Evolutionary conservation across 2,888 invertebrate genomes (phyloP).

Genomic region (Drosophila atripex): DNA sequence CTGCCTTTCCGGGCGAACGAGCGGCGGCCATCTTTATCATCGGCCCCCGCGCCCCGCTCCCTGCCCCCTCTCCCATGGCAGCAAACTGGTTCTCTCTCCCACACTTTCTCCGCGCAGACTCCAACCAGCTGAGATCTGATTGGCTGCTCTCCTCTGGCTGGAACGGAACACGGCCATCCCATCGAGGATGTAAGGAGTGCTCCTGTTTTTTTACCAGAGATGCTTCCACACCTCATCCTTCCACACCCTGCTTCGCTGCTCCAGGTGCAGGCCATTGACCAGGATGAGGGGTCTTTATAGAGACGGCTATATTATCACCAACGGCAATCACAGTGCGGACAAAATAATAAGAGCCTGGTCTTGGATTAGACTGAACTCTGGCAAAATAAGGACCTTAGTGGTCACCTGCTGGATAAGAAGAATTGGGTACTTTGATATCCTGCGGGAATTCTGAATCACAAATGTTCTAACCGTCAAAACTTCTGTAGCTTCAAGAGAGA

Average conservation of each 20-base stretch:
- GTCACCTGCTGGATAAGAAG: too few species aligned
- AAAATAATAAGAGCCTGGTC: background rate
- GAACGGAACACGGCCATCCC: slow-evolving; percentile 55
- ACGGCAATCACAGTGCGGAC: background rate
- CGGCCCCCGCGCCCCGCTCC: slow-evolving; percentile 1
- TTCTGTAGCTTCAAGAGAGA: too few species aligned
- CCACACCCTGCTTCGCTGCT: background rate
- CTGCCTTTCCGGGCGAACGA: slow-evolving; percentile 2
- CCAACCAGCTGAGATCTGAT: slow-evolving; percentile 33
- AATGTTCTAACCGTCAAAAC: too few species aligned
- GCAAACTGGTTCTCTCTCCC: slow-evolving; percentile 27
- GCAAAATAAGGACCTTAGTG: too few species aligned
- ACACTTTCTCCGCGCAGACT: slow-evolving; percentile 38
- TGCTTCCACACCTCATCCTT: background rate
- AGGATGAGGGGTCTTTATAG: background rate
- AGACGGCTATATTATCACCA: background rate
- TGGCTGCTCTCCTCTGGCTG: background rate
- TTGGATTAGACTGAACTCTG: background rate
- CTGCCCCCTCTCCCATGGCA: background rate
- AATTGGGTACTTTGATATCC: too few species aligned
- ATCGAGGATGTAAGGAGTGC: slow-evolving; percentile 43
- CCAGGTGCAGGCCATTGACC: slow-evolving; percentile 1
- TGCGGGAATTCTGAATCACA: too few species aligned
- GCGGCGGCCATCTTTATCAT: slow-evolving; percentile 45
- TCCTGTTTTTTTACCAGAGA: background rate